phyloP scores from a whole-genome alignment of 2,797 vertebrate genomes.

The Acanthornis magna region DNA sequence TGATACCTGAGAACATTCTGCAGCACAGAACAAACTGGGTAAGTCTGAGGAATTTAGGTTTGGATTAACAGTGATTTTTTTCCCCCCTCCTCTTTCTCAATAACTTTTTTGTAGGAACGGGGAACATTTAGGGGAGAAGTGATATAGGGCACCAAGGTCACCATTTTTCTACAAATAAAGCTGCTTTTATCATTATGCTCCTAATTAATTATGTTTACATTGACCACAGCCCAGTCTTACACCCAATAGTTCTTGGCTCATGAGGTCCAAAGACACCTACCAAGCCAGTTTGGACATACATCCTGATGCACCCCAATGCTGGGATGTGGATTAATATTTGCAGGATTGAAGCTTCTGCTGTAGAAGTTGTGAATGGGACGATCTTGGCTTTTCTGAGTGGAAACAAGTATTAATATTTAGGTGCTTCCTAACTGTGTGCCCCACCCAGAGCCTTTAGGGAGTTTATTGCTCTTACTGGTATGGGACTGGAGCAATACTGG shows the following conservation, averaged over 20 bases:
- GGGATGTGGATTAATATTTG: background rate
- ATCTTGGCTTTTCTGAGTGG: background rate
- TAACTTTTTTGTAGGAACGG: background rate
- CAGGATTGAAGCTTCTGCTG: background rate
- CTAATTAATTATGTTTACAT: background rate
- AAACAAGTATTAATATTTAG: background rate
- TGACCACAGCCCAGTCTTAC: background rate
- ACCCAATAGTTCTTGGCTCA: background rate
- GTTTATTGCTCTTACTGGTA: background rate
- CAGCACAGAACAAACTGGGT: background rate
- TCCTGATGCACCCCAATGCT: rapidly evolving
- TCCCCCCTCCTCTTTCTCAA: background rate
- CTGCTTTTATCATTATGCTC: background rate
- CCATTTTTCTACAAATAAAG: background rate
- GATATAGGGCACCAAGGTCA: background rate
- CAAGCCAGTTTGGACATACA: background rate
- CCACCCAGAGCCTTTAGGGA: background rate
- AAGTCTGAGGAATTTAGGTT: background rate
- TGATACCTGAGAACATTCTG: background rate
- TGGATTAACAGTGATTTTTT: background rate
- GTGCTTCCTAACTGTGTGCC: background rate
- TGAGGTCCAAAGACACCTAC: background rate
- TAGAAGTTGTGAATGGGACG: background rate
- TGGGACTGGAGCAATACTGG: background rate
- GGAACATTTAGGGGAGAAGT: background rate